phyloP scores from a whole-genome alignment of 2,797 vertebrate species.

The Phoxinus dragarum region DNA sequence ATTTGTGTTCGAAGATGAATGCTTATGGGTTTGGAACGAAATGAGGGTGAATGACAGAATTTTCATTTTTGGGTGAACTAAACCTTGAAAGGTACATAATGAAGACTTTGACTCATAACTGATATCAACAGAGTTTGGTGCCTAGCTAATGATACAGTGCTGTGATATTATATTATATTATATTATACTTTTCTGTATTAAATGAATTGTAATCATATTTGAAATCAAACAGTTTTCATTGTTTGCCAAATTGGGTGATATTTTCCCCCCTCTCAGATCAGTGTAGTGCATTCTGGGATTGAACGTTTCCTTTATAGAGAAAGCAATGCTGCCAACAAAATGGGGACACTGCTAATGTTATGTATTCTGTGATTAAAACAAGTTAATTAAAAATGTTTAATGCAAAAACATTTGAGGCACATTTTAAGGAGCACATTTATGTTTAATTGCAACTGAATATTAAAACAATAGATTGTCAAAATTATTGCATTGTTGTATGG shows the following conservation, averaged over 20 bases:
- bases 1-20: too few relatives aligned
- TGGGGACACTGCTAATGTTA: background rate
- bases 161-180: background rate
- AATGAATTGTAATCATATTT: background rate
- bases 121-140: background rate
- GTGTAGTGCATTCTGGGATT: background rate
- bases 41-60: too few relatives aligned
- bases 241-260: background rate
- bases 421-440: background rate
- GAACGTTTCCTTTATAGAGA: background rate
- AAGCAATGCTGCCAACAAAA: background rate
- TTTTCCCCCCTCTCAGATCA: background rate
- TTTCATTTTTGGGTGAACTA: too few relatives aligned
- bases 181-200: background rate
- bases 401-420: background rate
- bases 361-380: background rate
- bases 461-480: background rate
- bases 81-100: too few relatives aligned
- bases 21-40: too few relatives aligned
- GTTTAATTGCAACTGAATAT: background rate
- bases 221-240: background rate
- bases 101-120: background rate
- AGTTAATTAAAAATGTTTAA: background rate
- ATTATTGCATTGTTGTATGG: background rate
- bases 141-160: background rate